Evolutionary conservation across 23 tunicate species (phyloP), one percentile per base, ranked within the genome.

Genomic region (Trididemnum nubilum): DNA sequence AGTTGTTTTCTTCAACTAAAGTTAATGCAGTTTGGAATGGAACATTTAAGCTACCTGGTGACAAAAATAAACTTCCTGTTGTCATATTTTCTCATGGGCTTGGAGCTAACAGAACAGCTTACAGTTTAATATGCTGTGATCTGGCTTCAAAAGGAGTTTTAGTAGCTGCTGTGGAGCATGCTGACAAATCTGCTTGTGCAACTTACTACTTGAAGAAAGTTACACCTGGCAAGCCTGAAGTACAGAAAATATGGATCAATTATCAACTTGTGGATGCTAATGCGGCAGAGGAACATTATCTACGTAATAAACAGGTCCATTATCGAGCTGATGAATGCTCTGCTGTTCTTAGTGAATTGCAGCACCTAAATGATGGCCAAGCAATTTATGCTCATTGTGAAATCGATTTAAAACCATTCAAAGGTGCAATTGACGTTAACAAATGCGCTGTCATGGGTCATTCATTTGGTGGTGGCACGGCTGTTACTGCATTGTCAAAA

Each of bases 131-230:
- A 35, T 86, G 87, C 35, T 34, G 35, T 18, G 97, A 92, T 23
- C 82, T 92, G 34, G 97, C 97, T 15, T 92, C 97, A 5, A 82
- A 83, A 35, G 97, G 97, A 7, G 33, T 58, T 24, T 24, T 92
- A 21, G 97, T 92, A 2, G 97, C 97, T 22, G 84, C 97, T 29
- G 57, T 86, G 29, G 97, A 92, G 65, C 97, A 92, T 79, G 40
- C 79, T 4, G 97, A 92, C 51, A 34, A 77, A 51, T 86, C 97
- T 5, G 91, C 91, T 1, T 77, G 81, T n/a, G 88, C 90, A 15
- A 86, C 97, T 22, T 85, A 78, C 34, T 85, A 70, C 44, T 71
- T 78, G 26, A 52, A 64, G 5, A 33, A 83, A 67, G 79, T 31
- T 24, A 23, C 15, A 40, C 76, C 67, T 5, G 77, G 33, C 26